Percentiles rank a stretch among this genome's conserved stretches.
Conservation (phyloP, 2,113 vertebrate species). For the Hypocryptadius cinnamomeus region DNA sequence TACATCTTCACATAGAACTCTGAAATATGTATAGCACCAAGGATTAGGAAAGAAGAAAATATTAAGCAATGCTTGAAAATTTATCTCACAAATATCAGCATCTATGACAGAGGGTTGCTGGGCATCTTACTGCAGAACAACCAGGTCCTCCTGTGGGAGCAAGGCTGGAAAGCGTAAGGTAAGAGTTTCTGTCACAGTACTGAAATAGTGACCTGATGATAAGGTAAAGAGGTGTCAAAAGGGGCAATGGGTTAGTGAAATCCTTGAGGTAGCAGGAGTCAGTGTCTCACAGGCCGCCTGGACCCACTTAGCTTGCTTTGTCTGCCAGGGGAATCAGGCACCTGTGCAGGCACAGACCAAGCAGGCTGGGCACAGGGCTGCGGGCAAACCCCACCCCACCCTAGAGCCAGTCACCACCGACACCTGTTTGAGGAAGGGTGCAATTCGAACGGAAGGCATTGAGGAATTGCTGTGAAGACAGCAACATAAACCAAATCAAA, state of each 20-base stretch:
- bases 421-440: not conserved
- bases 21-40: not conserved
- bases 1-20: not conserved
- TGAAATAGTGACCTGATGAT: not conserved
- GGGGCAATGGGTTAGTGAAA: not conserved
- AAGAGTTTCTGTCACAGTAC: too few species aligned
- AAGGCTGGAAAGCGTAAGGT: not conserved
- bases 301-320: not conserved
- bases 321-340: not conserved
- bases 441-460: not conserved
- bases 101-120: accelerated
- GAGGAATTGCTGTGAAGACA: not conserved
- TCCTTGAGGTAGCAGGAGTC: not conserved
- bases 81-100: not conserved
- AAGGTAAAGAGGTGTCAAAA: not conserved
- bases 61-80: not conserved
- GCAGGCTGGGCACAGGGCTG: accelerated
- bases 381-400: accelerated
- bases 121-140: not conserved
- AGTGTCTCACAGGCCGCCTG: not conserved
- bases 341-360: accelerated
- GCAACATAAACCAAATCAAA: not conserved
- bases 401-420: not conserved
- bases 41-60: not conserved
- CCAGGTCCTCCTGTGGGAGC: not conserved